A percentile compares a stretch with the other conserved stretches of the same genome.
phyloP scores from a whole-genome alignment of 37 sponge, comb jelly and placozoan genomes.

The Agelas oroides region DNA sequence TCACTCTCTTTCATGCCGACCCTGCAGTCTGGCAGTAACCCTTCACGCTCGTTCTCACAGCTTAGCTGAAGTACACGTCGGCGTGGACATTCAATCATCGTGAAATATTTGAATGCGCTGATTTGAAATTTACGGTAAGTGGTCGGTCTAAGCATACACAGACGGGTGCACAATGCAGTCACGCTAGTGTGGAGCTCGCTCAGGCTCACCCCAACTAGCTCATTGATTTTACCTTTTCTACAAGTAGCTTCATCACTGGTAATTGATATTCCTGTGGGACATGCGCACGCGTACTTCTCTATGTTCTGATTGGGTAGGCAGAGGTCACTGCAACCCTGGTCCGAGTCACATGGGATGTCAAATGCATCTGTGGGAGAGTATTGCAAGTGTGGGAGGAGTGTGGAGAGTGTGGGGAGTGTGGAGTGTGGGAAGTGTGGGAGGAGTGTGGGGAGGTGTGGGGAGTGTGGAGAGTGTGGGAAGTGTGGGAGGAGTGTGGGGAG shows the following conservation, averaged over 20 bases:
- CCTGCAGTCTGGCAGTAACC: too few relatives aligned
- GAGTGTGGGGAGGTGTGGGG: conserved; percentile 21
- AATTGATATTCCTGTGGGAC: conserved; percentile 57
- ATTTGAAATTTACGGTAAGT: too few relatives aligned
- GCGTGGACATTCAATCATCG: too few relatives aligned
- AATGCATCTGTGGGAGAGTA: background rate
- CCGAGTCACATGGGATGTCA: conserved; percentile 5
- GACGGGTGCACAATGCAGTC: too few relatives aligned
- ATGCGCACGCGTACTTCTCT: conserved; percentile 31
- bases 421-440: conserved; percentile 13
- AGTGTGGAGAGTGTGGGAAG: background rate
- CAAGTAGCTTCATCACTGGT: conserved; percentile 12
- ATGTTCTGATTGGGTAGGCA: conserved; percentile 43
- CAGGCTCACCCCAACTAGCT: too few relatives aligned
- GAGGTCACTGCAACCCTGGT: conserved; percentile 54
- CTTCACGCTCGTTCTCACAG: too few relatives aligned
- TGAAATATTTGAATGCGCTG: too few relatives aligned
- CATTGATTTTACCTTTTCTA: conserved; percentile 31
- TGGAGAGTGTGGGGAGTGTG: conserved; percentile 21
- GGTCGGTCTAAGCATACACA: too few relatives aligned
- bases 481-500: conserved; percentile 30
- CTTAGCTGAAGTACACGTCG: too few relatives aligned
- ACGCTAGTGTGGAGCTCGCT: too few relatives aligned
- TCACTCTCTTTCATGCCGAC: too few relatives aligned
- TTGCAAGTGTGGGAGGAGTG: conserved; percentile 20